Evolutionary conservation across 2,797 vertebrate genomes (phyloP), one percentile per base, ranked within the genome.

Genomic region (Threskiornis aethiopicus): DNA sequence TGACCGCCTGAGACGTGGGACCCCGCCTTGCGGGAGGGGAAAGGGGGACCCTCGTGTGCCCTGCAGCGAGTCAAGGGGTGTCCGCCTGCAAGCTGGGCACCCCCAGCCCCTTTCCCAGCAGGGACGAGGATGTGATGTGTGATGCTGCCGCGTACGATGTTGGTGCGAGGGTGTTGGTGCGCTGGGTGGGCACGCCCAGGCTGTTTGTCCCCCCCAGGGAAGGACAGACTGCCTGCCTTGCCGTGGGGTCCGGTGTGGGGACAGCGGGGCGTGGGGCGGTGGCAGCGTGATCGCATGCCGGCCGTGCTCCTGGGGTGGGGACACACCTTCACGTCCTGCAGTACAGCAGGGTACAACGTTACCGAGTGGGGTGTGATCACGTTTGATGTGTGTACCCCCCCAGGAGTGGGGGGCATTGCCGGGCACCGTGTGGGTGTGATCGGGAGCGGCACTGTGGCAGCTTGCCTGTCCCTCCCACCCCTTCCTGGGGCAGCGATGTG

Each of bases 61-160:
- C 57, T 2, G 1, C 37, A n/a, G 42, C 1, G 6, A 15, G 22
- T 16, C 26, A 7, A 33, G 25, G 57, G 42, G 58, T 37, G 22
- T 21, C 62, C 9, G 5, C 37, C 20, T 35, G 44, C 51, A 22
- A 13, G 11, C n/a, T 13, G 35, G 7, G 3, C 26, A 2, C 37
- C 59, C 25, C 17, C 41, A 25, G 37, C 14, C n/a, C 9, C 5
- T 46, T 26, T 78, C n/a, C n/a, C 39, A 41, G 73, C 4, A 0
- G 49, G 17, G 35, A 17, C 0, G 1, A 46, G 58, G 31, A 33
- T 0, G 6, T 26, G 1, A 1, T 3, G 15, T 44, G 7, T 1
- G 5, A 5, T 37, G 57, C 37, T 57, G 64, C 0, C 1, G 66
- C 52, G 31, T n/a, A 7, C 55, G 54, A 5, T 1, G 3, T 37